Base-by-base conservation (phyloP, 2,888 invertebrate species). In the Hemistola chrysoprasaria region DNA sequence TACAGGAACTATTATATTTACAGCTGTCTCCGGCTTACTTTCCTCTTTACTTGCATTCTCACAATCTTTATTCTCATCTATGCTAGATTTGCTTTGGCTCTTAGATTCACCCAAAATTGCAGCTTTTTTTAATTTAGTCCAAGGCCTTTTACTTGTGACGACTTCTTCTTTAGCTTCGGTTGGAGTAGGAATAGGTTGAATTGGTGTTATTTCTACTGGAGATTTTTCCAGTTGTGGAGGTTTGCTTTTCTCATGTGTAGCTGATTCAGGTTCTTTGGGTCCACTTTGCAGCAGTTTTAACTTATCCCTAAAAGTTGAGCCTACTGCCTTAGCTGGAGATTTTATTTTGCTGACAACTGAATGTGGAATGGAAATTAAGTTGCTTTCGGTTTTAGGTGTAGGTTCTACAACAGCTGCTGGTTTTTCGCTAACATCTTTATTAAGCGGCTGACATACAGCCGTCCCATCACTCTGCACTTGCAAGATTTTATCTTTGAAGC, bases 51-150 rank as follows among this genome's bases (percentile, higher is more conserved):
- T 45, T 30, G 41, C 46, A 50, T 47, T 59, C 37, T 76, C 75
- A 47, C 53, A 46, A 50, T 74, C 72, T 50, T 71, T 69, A 43
- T 77, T 77, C 50, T 79, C 79, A 29, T 86, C 84, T 65, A 67
- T 8, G 56, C 75, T 80, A 57, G 76, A 66, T 65, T 78, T 81
- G 54, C 71, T 83, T 59, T 73, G 74, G 49, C 65, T 81, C 68
- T 87, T 88, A 20, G 87, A 70, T 37, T 88, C 91, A 23, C 91
- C 88, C 58, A 91, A 78, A 52, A 92, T 92, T 22, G 92, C 87
- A 7, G 95, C 95, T 69, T 94, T 92, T 71, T 95, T 95, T 26
- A 95, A 81, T 82, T 94, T 94, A 7, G 91, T 91, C 95, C 95
- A 95, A 1, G 94, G 93, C 58, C 92, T 93, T 63, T 91, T 93